Evolutionary conservation across 2,113 vertebrate genomes (phyloP), one percentile per base, ranked within the genome.

Genomic region (Steatornis caripensis): DNA sequence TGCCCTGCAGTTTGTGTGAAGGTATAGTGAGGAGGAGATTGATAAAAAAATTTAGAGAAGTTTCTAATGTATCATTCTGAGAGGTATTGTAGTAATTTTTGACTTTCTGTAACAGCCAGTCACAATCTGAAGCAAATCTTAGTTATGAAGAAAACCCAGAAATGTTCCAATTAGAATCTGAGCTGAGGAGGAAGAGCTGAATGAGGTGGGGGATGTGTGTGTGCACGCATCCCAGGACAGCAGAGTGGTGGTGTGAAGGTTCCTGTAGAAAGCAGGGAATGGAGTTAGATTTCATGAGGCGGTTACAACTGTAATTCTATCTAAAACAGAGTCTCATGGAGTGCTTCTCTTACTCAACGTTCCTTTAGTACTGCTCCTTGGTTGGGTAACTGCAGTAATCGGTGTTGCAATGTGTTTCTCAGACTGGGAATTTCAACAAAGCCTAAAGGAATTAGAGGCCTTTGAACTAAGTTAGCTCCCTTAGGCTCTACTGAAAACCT

Each of bases 391-490:
- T 82, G 20, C 72, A 72, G 32, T 27, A 53, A 69, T 32, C 61
- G 54, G 26, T 72, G 86, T 82, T 10, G 18, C 61, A 95, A 87
- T 79, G 54, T 24, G 29, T 49, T 76, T 48, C 36, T 84, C 53
- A 46, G 57, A 45, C 26, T 76, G 70, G 69, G 53, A 92, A 91
- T 94, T 94, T 91, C 34, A 61, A 57, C 83, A 81, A 89, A 87
- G 24, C 89, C 74, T 62, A 27, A 87, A 79, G 77, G 77, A 95
- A 79, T 87, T 41, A 53, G 29, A 72, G 21, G 29, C 29, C 58
- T 96, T 91, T 95, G 91, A 97, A 89, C 86, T 79, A 68, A 89
- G 34, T 75, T 64, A 57, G 32, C 14, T 92, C 80, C 83, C 69
- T 58, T 82, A 76, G 86, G 80, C 69, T 84, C n/a, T 76, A 45